Percentiles rank a stretch among this genome's conserved stretches.
Conservation (phyloP, 2,888 invertebrate genomes). For the Chloromyia formosa region DNA sequence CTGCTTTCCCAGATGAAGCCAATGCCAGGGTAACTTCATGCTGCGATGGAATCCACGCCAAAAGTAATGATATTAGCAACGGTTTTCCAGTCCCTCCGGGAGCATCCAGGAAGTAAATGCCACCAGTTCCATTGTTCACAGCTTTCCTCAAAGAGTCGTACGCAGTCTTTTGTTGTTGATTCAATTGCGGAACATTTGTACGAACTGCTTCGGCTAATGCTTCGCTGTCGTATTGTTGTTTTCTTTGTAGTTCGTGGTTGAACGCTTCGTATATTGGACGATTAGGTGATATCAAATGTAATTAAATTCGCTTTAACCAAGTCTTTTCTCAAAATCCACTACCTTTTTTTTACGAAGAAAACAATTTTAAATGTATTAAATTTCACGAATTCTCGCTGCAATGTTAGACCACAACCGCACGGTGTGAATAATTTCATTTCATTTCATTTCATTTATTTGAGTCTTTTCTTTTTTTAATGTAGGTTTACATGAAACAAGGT, state of each 20-base stretch:
- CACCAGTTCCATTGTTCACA: conserved; percentile 50
- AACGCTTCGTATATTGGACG: conserved; percentile 30
- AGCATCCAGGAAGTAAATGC: conserved; percentile 49
- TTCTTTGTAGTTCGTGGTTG: conserved; percentile 52
- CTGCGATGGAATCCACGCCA: conserved; percentile 49
- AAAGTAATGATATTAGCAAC: conserved; percentile 51
- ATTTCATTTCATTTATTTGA: no score
- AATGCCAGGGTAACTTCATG: conserved; percentile 58
- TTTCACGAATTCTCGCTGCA: no score
- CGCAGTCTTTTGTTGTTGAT: conserved; percentile 50
- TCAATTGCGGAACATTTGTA: conserved; percentile 53
- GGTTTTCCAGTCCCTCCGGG: conserved; percentile 51
- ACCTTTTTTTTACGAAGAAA: no score
- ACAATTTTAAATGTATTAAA: no score
- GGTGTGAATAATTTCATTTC: no score
- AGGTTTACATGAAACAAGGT: no score
- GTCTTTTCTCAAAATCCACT: no score
- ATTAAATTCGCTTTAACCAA: no score
- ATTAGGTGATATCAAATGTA: conserved; percentile 7
- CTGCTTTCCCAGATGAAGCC: conserved; percentile 62
- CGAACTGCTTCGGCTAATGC: conserved; percentile 52
- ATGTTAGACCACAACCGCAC: no score
- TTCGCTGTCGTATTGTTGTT: conserved; percentile 52
- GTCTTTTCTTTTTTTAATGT: no score
- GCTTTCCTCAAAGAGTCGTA: conserved; percentile 51